phyloP scores from a whole-genome alignment of 2,797 vertebrate species.

The Cetoscarus ocellatus region DNA sequence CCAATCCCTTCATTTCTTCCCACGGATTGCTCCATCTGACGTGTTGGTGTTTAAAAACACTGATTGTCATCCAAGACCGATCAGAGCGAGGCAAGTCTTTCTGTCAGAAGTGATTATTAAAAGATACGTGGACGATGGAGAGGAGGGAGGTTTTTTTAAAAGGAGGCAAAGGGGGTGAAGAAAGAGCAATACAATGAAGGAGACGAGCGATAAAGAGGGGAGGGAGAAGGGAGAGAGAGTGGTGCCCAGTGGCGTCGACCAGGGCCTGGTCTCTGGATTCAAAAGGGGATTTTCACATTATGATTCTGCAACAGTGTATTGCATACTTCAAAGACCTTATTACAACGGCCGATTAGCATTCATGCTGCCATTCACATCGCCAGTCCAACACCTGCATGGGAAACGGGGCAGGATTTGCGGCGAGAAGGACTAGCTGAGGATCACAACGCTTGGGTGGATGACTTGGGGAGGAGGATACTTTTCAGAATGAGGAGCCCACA shows the following conservation, averaged over 20 bases:
- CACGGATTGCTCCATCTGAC: slow-evolving; percentile 75
- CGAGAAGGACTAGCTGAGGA: slow-evolving; percentile 59
- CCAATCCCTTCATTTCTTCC: slow-evolving; percentile 72
- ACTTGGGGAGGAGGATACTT: slow-evolving; percentile 56
- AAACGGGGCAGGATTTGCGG: slow-evolving; percentile 82
- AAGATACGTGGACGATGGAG: slow-evolving; percentile 60
- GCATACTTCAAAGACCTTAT: slow-evolving; percentile 87
- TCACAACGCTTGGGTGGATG: slow-evolving; percentile 73
- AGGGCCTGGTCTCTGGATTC: slow-evolving; percentile 78
- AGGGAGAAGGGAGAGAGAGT: slow-evolving; percentile 4
- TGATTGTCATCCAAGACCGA: slow-evolving; percentile 77
- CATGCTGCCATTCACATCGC: slow-evolving; percentile 84
- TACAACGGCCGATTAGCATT: slow-evolving; percentile 87
- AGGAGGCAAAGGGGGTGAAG: not conserved
- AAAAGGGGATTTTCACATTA: slow-evolving; percentile 85
- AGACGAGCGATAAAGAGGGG: slow-evolving; percentile 24
- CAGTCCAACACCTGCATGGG: slow-evolving; percentile 84
- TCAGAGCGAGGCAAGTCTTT: slow-evolving; percentile 75
- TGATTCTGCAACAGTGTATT: slow-evolving; percentile 85
- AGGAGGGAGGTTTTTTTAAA: slow-evolving; percentile 6
- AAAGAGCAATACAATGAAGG: slow-evolving; percentile 32
- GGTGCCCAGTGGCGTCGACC: slow-evolving; percentile 61
- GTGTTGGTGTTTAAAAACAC: slow-evolving; percentile 75
- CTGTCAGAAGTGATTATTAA: slow-evolving; percentile 80
- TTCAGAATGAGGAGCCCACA: slow-evolving; percentile 55